phyloP scores from a whole-genome alignment of 23 tunicate species.

The Ascidia mentula region DNA sequence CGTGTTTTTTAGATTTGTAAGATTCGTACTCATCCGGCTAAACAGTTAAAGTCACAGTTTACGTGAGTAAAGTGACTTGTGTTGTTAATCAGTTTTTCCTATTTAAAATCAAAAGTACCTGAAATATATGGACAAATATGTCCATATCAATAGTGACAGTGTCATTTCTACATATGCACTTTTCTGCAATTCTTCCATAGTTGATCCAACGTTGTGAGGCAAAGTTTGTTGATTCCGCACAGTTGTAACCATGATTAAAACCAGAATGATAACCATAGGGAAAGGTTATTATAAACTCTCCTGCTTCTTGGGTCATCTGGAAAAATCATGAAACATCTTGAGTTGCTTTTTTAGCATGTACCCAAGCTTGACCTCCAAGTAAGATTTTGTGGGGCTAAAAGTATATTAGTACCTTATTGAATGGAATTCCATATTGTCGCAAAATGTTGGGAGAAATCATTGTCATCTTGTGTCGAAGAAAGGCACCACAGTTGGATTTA shows the following conservation, averaged over 20 bases:
- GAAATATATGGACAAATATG: slow-evolving; percentile 71
- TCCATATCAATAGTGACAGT: slow-evolving; percentile 91
- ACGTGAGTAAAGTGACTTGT: too few relatives aligned
- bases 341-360: too few relatives aligned
- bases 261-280: slow-evolving; percentile 98
- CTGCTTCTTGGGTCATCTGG: slow-evolving; percentile 87
- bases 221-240: slow-evolving; percentile 96
- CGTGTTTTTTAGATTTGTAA: slow-evolving; percentile 49
- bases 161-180: slow-evolving; percentile 72
- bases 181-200: slow-evolving; percentile 76
- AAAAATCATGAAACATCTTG: too few relatives aligned
- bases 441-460: slow-evolving; percentile 74
- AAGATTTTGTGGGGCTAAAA: too few relatives aligned
- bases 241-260: slow-evolving; percentile 96
- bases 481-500: slow-evolving; percentile 67
- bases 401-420: slow-evolving; percentile 72
- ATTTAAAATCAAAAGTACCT: too few relatives aligned
- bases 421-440: slow-evolving; percentile 70
- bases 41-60: not conserved
- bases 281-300: slow-evolving; percentile 95
- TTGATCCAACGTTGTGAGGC: slow-evolving; percentile 91
- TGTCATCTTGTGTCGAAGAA: slow-evolving; percentile 89
- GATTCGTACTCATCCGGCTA: slow-evolving; percentile 71
- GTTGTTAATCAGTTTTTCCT: too few relatives aligned
- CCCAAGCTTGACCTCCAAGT: too few relatives aligned